phyloP scores from a whole-genome alignment of 1,140 invertebrate species.

The Dryas iulia region DNA sequence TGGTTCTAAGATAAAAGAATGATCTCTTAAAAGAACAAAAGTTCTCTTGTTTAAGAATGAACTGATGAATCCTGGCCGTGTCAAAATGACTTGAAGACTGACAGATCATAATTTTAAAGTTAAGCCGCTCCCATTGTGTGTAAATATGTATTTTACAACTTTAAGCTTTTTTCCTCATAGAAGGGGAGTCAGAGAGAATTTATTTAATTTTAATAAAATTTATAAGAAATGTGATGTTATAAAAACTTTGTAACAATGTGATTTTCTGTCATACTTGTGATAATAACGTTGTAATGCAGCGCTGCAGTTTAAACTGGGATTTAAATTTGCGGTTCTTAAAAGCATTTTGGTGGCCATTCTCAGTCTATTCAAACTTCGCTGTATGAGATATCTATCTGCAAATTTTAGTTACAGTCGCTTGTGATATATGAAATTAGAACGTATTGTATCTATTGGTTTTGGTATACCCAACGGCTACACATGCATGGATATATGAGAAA shows the following conservation, averaged over 20 bases:
- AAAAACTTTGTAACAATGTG: not conserved
- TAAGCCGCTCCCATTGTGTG: not conserved
- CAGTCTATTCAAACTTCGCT: not conserved
- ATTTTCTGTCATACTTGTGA: constrained; percentile 3
- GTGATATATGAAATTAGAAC: too few relatives aligned
- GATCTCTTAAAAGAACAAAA: not conserved
- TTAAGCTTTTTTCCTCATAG: too few relatives aligned
- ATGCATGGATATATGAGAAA: too few relatives aligned
- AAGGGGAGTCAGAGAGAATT: too few relatives aligned
- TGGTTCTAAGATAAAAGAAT: not conserved
- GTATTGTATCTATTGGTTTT: too few relatives aligned
- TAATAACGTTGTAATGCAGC: constrained; percentile 8
- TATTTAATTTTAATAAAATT: too few relatives aligned
- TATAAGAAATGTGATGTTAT: not conserved
- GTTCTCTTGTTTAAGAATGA: not conserved
- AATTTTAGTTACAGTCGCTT: too few relatives aligned
- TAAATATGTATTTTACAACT: too few relatives aligned
- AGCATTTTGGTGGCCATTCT: not conserved
- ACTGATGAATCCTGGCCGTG: not conserved
- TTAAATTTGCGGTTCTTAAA: constrained; percentile 13
- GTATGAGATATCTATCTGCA: not conserved
- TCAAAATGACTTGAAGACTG: not conserved
- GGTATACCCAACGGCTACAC: too few relatives aligned
- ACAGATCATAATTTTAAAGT: not conserved
- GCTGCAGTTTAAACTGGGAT: not conserved